Evolutionary conservation across 2,797 vertebrate genomes (phyloP), one percentile per base, ranked within the genome.

Genomic region (Artibeus jamaicensis): DNA sequence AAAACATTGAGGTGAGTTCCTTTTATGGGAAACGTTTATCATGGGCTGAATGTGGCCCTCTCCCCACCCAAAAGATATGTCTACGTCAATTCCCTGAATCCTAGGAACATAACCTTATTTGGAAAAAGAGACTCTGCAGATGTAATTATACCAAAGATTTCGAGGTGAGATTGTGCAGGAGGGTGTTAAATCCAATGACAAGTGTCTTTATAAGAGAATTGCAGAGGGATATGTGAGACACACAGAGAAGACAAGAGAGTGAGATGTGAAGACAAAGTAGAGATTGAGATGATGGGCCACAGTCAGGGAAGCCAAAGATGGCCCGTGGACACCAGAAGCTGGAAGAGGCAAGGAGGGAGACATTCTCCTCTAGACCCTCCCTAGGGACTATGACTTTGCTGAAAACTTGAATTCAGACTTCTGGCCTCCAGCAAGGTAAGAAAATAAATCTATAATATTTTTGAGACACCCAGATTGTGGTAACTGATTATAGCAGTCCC

Each of bases 291-390:
- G 34, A 34, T 16, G 24, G 12, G 10, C 11, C 22, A 14, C 5
- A 9, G 6, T 1, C 21, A 9, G 2, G 16, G 39, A 9, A 15
- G 65, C 10, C 34, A 34, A n/a, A 21, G 15, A 29, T 18, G 67
- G 42, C 16, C 34, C 0, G 0, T 10, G 73, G 32, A 4, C 7
- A 29, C 37, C 39, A 16, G 24, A 16, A 42, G 10, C 3, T 18
- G 15, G 2, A 37, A 55, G 12, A 81, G 21, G 21, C 0, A 48
- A 76, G 16, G 18, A 21, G 0, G 10, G 22, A 7, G 22, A 6
- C 2, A 42, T 26, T 59, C 67, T 91, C 16, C 19, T 59, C 39
- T 22, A 37, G 18, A 34, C 8, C 42, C 22, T 34, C 12, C n/a
- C 37, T 8, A 32, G 16, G 18, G 6, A 59, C 22, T 19, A 48